These are phyloP conservation scores for Parasteatoda tepidariorum DNA, from an alignment of 1,140 invertebrate species.

Conservation along the genomic window DNA sequence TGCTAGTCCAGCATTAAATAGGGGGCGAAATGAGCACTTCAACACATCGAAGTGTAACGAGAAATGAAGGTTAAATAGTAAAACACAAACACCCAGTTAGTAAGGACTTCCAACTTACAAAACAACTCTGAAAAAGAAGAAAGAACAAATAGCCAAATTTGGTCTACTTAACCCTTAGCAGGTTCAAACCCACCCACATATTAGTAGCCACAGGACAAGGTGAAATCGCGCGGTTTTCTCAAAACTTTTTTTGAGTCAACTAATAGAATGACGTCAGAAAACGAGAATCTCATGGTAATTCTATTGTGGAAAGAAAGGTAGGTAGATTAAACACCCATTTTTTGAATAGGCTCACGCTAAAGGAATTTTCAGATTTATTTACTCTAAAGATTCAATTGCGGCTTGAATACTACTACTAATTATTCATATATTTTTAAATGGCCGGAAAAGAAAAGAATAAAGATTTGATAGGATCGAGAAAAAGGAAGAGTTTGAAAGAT, in stretches of 20 bases:
- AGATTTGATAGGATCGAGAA: too few relatives aligned
- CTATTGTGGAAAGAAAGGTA: conserved; percentile 9
- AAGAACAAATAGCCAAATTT: neutral
- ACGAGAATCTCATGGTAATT: neutral
- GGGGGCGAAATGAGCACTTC: too few relatives aligned
- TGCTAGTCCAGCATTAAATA: too few relatives aligned
- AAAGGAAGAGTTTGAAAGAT: too few relatives aligned
- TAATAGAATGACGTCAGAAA: neutral
- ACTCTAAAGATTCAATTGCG: too few relatives aligned
- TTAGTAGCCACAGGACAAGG: conserved; percentile 5
- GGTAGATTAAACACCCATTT: neutral
- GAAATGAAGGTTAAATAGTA: neutral
- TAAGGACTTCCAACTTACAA: neutral
- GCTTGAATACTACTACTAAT: too few relatives aligned
- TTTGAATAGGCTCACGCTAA: neutral
- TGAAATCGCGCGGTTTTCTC: conserved; percentile 20
- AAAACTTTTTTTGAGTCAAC: neutral
- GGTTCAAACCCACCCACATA: conserved; percentile 17
- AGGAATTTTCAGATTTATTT: neutral
- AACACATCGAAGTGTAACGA: neutral
- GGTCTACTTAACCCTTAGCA: conserved; percentile 11
- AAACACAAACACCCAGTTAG: neutral
- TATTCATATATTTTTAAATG: too few relatives aligned
- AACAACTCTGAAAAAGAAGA: neutral
- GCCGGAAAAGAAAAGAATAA: too few relatives aligned